Conservation (phyloP, 2,797 vertebrate genomes). For the Spheniscus humboldti region DNA sequence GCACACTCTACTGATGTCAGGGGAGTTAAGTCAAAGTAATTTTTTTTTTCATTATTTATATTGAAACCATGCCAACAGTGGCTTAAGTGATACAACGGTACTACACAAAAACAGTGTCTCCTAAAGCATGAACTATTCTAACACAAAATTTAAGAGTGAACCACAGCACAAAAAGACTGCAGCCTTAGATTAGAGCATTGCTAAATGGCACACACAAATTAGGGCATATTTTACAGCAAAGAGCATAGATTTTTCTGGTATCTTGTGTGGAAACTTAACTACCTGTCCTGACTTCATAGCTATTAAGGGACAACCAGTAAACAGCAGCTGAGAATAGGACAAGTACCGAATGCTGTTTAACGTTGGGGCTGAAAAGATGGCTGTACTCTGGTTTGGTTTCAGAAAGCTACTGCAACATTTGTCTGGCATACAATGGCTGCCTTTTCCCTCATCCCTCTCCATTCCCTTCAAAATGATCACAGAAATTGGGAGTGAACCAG, state of each 20-base stretch:
- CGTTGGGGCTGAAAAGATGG: not conserved
- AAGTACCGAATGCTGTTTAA: not conserved
- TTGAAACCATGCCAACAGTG: not conserved
- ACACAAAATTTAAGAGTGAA: not conserved
- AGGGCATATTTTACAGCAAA: not conserved
- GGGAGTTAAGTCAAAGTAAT: not conserved
- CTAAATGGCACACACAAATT: not conserved
- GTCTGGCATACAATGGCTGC: not conserved
- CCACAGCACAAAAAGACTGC: not conserved
- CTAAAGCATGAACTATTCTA: not conserved
- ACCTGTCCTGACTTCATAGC: not conserved
- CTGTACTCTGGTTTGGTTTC: not conserved
- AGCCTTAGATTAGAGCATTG: not conserved
- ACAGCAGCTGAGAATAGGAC: not conserved
- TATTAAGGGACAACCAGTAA: not conserved
- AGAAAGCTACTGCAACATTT: not conserved
- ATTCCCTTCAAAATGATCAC: not conserved
- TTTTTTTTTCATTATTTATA: not conserved
- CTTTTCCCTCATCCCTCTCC: not conserved
- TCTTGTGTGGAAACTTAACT: not conserved
- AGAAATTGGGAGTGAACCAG: not conserved
- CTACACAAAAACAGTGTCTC: not conserved
- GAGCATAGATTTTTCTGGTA: not conserved
- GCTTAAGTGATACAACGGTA: not conserved
- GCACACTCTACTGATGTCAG: not conserved